Evolutionary conservation across 2,888 invertebrate species (phyloP), one percentile per base, ranked within the genome.

Genomic region (Pantelozetes paolii): DNA sequence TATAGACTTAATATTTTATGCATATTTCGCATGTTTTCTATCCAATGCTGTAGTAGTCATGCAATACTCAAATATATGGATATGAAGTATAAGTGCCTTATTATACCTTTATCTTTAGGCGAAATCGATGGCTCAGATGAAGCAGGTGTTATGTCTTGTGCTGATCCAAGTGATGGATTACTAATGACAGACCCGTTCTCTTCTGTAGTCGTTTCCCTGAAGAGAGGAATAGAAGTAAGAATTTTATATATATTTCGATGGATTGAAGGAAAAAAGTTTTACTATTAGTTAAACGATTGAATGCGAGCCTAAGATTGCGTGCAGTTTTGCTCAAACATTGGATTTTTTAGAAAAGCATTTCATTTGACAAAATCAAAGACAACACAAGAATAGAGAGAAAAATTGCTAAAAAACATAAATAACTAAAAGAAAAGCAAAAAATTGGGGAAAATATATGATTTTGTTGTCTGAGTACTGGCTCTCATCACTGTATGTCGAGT

Each of bases 91-190:
- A 59, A 30, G 30, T 59, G 26, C 28, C 26, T 30, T 59, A 59
- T 59, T 59, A 28, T 59, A 64, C 64, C 64, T 64, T 36, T 64
- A 64, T 64, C 64, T 64, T 64, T 64, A 32, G 40, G 20, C 20
- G 64, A 64, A 64, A 40, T 64, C n/a, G 64, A 64, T 64, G 64
- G 64, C n/a, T 20, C n/a, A 64, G 64, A 11, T 20, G 64, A 64
- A 64, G 64, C 64, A 64, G 64, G 64, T 64, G 64, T 64, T 64
- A 36, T 40, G 64, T 64, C 64, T 18, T 64, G 32, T 64, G 64
- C 64, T 64, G 64, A 64, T 64, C 64, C 64, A 9, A 64, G 20
- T 64, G 64, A 64, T 64, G 64, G 64, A 64, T 64, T 36, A 23
- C 64, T 36, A 64, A n/a, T 20, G 32, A 64, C 64, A 40, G 64